phyloP scores from a whole-genome alignment of 2,113 vertebrate genomes.

The Neolamprologus cancellatus region DNA sequence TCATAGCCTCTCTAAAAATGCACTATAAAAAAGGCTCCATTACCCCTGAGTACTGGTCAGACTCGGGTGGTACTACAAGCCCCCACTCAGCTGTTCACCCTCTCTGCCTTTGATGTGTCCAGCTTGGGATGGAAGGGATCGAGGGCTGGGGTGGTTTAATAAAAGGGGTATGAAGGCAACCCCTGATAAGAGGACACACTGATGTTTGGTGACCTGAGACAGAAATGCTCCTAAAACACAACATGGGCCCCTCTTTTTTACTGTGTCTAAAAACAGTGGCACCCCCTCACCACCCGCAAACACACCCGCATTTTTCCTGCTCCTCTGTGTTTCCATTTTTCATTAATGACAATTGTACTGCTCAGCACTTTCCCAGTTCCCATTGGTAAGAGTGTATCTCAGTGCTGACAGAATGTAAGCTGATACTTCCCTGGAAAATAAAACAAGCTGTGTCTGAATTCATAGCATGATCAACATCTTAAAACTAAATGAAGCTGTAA shows the following conservation, averaged over 20 bases:
- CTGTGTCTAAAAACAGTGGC: neutral
- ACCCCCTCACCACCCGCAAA: slow-evolving; percentile 26
- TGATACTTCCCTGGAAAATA: neutral
- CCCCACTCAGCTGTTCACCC: neutral
- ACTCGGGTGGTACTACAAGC: neutral
- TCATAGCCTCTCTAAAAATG: neutral
- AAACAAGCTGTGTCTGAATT: neutral
- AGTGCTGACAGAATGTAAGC: neutral
- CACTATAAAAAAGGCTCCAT: neutral
- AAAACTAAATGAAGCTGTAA: neutral
- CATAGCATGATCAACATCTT: neutral
- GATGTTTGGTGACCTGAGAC: slow-evolving; percentile 67
- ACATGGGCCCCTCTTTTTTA: slow-evolving; percentile 39
- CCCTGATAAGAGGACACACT: slow-evolving; percentile 58
- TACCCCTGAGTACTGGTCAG: neutral
- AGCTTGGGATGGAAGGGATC: slow-evolving; percentile 1
- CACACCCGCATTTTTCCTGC: slow-evolving; percentile 12
- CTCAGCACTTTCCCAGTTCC: slow-evolving; percentile 52
- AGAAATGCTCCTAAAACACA: slow-evolving; percentile 57
- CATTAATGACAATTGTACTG: slow-evolving; percentile 59
- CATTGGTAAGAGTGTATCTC: neutral
- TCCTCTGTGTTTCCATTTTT: slow-evolving; percentile 61
- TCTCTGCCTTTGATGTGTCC: slow-evolving; percentile 40
- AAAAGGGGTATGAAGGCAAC: slow-evolving; percentile 62
- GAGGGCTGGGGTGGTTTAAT: slow-evolving; percentile 52